phyloP scores from a whole-genome alignment of 2,888 invertebrate species.

The Folsomia manolachei region DNA sequence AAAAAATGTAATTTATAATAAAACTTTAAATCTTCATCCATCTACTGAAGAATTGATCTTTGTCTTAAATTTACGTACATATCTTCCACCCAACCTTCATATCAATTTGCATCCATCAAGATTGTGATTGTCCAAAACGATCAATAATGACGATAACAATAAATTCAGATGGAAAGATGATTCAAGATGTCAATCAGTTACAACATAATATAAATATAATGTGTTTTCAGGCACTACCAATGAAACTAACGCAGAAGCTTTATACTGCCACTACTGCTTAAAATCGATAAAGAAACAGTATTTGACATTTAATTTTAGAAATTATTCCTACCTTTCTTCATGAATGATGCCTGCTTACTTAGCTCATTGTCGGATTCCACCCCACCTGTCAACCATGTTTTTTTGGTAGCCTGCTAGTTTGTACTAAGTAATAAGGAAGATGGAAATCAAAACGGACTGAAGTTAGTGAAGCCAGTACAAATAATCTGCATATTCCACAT shows the following conservation, averaged over 20 bases:
- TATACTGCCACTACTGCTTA: neutral
- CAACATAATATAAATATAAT: slow-evolving; percentile 9
- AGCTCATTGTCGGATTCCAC: neutral
- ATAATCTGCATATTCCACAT: neutral
- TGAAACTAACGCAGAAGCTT: neutral
- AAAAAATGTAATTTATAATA: neutral
- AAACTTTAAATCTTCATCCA: neutral
- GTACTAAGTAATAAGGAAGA: too few species aligned
- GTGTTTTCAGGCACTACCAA: neutral
- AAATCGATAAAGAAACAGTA: neutral
- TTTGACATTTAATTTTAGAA: slow-evolving; percentile 7
- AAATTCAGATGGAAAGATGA: slow-evolving; percentile 16
- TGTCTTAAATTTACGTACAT: neutral
- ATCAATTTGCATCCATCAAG: neutral
- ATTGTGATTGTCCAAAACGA: neutral
- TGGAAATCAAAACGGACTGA: neutral
- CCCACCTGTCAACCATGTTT: neutral
- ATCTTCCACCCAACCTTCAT: neutral
- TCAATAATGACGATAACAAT: slow-evolving; percentile 2
- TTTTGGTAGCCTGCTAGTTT: too few species aligned
- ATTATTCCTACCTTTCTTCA: neutral
- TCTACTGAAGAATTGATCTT: neutral
- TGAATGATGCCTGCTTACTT: neutral
- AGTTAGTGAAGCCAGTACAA: neutral
- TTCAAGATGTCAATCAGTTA: slow-evolving; percentile 22